phyloP scores from a whole-genome alignment of 2,797 vertebrate genomes.

The Scarus forsteni region DNA sequence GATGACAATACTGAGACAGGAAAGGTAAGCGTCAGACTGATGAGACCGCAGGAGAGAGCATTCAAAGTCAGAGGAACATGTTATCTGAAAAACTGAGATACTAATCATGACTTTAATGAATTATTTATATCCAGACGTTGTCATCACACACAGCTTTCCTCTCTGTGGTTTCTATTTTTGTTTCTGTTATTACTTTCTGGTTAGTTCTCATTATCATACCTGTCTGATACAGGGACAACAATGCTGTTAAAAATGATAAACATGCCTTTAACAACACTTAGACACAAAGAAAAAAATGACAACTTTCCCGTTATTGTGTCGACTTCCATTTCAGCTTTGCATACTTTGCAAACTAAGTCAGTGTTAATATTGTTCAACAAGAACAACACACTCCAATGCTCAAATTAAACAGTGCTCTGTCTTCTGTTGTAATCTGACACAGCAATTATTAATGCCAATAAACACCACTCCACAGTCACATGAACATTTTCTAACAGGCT shows the following conservation, averaged over 20 bases:
- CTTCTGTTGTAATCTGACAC: constrained; percentile 4
- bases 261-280: not conserved
- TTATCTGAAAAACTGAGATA: constrained; percentile 58
- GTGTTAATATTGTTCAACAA: not conserved
- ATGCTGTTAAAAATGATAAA: not conserved
- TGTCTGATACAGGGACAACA: constrained; percentile 10
- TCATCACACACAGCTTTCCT: constrained; percentile 53
- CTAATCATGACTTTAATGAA: constrained; percentile 65
- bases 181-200: constrained; percentile 44
- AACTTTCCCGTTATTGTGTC: not conserved
- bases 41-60: constrained; percentile 47
- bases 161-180: constrained; percentile 44
- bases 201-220: constrained; percentile 36
- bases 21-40: constrained; percentile 46
- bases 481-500: not conserved
- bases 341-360: not conserved
- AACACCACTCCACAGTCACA: not conserved
- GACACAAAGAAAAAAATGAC: not conserved
- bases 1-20: constrained; percentile 27
- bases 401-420: constrained; percentile 1
- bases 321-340: too few species aligned
- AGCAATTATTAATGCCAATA: not conserved
- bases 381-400: not conserved
- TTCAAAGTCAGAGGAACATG: constrained; percentile 48
- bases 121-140: constrained; percentile 61